phyloP scores from a whole-genome alignment of 2,888 invertebrate species.

The Stenoptilia bipunctidactyla region DNA sequence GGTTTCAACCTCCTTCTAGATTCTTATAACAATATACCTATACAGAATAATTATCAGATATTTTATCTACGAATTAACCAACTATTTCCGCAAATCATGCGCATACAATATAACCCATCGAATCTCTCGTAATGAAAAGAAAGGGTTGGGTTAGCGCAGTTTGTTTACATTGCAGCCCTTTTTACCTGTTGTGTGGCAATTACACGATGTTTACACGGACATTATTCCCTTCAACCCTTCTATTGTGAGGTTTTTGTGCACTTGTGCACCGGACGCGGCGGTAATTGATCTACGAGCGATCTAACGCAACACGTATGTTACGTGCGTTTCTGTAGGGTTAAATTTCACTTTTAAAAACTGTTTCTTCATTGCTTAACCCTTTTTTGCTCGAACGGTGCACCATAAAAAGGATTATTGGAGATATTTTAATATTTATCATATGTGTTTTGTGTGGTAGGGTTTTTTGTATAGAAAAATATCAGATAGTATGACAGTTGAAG shows the following conservation, averaged over 20 bases:
- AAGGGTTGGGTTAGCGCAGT: background rate
- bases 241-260: slow-evolving; percentile 52
- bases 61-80: no score
- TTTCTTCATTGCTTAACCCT: slow-evolving; percentile 30
- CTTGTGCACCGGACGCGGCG: slow-evolving; percentile 43
- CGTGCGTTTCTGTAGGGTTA: slow-evolving; percentile 25
- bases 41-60: no score
- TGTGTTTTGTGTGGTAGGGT: slow-evolving; percentile 25
- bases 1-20: no score
- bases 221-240: slow-evolving; percentile 56
- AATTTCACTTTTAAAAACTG: slow-evolving; percentile 39
- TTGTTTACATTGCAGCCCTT: slow-evolving; percentile 1
- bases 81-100: no score
- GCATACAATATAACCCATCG: no score
- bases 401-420: slow-evolving; percentile 25
- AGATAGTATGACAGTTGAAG: slow-evolving; percentile 60
- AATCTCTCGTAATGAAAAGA: background rate
- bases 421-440: slow-evolving; percentile 28
- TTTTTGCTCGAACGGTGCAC: slow-evolving; percentile 27
- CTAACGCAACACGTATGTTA: slow-evolving; percentile 5
- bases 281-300: slow-evolving; percentile 30
- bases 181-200: slow-evolving; percentile 52
- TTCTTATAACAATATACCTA: no score
- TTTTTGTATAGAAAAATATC: slow-evolving; percentile 43
- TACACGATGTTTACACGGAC: slow-evolving; percentile 66